phyloP scores from a whole-genome alignment of 2,113 vertebrate species.

The Ceuthmochares aereus region DNA sequence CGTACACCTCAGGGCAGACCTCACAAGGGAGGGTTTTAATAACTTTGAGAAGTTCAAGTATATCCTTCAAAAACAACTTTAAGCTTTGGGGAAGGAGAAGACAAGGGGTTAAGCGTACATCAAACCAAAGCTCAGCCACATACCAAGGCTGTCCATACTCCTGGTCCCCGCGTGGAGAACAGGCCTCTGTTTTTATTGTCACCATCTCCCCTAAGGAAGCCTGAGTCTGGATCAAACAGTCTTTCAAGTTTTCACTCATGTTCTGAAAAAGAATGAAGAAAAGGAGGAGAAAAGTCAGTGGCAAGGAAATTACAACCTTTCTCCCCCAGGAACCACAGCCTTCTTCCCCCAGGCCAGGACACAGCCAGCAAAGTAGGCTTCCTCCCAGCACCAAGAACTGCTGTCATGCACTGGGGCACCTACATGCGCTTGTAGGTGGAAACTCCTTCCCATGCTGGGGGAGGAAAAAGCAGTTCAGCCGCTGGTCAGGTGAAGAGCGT shows the following conservation, averaged over 20 bases:
- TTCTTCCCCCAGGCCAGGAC: fast-evolving
- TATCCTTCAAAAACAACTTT: not conserved
- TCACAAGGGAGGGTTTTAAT: not conserved
- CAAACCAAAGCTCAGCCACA: not conserved
- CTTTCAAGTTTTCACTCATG: slow-evolving; percentile 86
- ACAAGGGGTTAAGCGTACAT: not conserved
- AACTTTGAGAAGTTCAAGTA: not conserved
- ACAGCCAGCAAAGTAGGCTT: not conserved
- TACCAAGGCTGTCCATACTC: slow-evolving; percentile 84
- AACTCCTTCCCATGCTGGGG: not conserved
- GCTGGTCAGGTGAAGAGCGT: not conserved
- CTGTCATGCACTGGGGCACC: not conserved
- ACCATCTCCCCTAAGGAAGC: slow-evolving; percentile 81
- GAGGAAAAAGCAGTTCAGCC: not conserved
- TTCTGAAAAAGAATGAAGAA: slow-evolving; percentile 73
- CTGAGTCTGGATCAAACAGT: slow-evolving; percentile 80
- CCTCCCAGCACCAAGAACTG: fast-evolving
- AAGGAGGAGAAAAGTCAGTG: slow-evolving; percentile 17
- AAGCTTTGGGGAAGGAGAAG: not conserved
- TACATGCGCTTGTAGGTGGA: fast-evolving
- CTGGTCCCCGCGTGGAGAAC: slow-evolving; percentile 76
- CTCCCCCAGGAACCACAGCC: not conserved
- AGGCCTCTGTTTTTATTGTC: slow-evolving; percentile 81
- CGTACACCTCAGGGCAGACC: not conserved
- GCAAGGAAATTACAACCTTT: not conserved